These are phyloP conservation scores for Pitta sordida DNA, from an alignment of 2,113 vertebrate species.

Conservation along the genomic window DNA sequence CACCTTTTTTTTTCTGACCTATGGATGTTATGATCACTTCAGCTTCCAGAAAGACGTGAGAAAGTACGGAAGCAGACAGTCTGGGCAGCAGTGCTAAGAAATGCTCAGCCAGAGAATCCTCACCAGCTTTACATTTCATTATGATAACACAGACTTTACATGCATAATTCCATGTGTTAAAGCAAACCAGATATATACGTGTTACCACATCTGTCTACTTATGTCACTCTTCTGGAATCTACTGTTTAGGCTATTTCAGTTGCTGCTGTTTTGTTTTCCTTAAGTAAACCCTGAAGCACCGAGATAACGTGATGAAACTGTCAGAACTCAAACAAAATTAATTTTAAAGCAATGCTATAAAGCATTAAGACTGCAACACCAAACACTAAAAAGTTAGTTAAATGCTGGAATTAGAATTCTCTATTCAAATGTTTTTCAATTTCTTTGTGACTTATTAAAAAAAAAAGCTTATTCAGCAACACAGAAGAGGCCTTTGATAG, in stretches of 20 bases:
- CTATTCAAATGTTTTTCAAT: neutral
- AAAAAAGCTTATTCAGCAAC: neutral
- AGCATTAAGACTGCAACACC: neutral
- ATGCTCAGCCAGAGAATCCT: neutral
- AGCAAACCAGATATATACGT: neutral
- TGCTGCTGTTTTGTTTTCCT: neutral
- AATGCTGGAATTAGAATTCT: neutral
- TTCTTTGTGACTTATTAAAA: neutral
- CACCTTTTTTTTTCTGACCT: neutral
- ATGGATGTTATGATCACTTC: neutral
- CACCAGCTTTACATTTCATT: conserved; percentile 8
- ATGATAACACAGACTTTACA: neutral
- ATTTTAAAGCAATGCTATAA: neutral
- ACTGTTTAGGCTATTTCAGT: neutral
- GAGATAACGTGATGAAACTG: neutral
- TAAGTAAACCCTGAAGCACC: neutral
- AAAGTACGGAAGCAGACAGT: neutral
- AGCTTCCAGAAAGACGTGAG: neutral
- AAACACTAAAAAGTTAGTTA: neutral
- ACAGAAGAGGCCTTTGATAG: neutral
- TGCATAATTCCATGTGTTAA: neutral
- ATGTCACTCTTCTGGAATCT: neutral
- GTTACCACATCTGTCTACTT: neutral
- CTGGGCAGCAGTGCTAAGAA: neutral
- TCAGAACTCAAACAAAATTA: neutral